Evolutionary conservation across 2,888 invertebrate species (phyloP), one percentile per base, ranked within the genome.

Genomic region (Steromphala cineraria): DNA sequence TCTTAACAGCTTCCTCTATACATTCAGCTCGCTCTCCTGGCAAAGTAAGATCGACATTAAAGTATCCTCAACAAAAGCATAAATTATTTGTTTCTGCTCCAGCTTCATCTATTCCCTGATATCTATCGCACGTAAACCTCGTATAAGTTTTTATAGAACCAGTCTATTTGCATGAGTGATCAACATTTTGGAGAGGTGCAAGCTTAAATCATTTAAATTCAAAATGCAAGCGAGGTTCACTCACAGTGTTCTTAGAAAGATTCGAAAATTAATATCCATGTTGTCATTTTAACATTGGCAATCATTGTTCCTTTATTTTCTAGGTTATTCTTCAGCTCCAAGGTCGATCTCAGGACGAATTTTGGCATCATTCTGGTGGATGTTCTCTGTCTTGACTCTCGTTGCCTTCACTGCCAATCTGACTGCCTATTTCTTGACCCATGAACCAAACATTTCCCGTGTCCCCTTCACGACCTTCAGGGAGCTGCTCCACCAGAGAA

Each of bases 291-390:
- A 13, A 5, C 46, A 13, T 10, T 5, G 13, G 7, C 7, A 46
- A 4, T 10, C 46, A 46, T 46, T 1, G 1, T 46, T 46, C 13
- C 10, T 46, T 1, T 28, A 15, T 78, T n/a, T 53, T 76, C 0
- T 78, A 86, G 87, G 85, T 28, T 85, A 84, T 71, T 80, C 83
- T 0, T 79, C 80, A 10, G 83, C 84, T 15, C 87, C 87, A 10
- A 67, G 84, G 71, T 87, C 87, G 0, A 62, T 83, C 40, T 86
- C 87, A 21, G 87, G 86, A 0, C 80, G 86, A 15, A 79, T 85
- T 2, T 75, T 87, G 55, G 81, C 84, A 17, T 74, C 80, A 5
- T 80, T 85, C 62, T 87, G 87, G 87, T 86, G 87, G 87, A 74
- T 86, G n/a, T 87, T 87, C 67, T 71, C 82, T 21, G 24, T 87